A percentile compares a stretch with the other conserved stretches of the same genome.
These are phyloP conservation scores for Holacanthus passer DNA, from an alignment of 2,113 vertebrate species.

Conservation along the genomic window DNA sequence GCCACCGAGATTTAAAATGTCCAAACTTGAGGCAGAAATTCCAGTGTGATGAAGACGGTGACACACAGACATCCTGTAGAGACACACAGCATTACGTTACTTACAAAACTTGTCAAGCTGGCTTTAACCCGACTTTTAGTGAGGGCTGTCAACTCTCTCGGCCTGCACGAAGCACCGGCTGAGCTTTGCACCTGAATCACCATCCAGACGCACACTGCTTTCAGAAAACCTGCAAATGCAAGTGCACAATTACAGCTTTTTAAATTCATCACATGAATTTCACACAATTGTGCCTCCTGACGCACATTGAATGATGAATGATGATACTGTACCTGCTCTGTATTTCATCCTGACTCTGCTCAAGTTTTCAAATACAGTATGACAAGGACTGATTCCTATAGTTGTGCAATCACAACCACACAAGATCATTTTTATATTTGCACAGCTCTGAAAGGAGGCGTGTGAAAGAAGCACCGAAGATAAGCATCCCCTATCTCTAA, in stretches of 20 bases:
- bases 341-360: conserved; percentile 36
- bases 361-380: background rate
- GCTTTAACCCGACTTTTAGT: background rate
- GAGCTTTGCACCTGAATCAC: conserved; percentile 29
- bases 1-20: background rate
- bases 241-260: conserved; percentile 15
- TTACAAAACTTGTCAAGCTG: conserved; percentile 55
- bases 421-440: conserved; percentile 4
- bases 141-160: conserved; percentile 22
- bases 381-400: background rate
- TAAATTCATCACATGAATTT: background rate
- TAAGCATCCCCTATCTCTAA: conserved; percentile 18
- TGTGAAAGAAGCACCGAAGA: background rate
- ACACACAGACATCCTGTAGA: background rate
- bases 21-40: too few relatives aligned
- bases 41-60: background rate
- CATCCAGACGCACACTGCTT: conserved; percentile 26
- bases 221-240: conserved; percentile 53
- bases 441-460: conserved; percentile 4
- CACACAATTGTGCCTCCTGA: background rate
- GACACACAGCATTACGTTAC: conserved; percentile 28
- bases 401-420: background rate
- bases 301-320: background rate
- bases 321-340: conserved; percentile 52
- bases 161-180: background rate